These are phyloP conservation scores for Callitettix versicolor DNA, from an alignment of 1,140 invertebrate genomes.

Conservation along the genomic window DNA sequence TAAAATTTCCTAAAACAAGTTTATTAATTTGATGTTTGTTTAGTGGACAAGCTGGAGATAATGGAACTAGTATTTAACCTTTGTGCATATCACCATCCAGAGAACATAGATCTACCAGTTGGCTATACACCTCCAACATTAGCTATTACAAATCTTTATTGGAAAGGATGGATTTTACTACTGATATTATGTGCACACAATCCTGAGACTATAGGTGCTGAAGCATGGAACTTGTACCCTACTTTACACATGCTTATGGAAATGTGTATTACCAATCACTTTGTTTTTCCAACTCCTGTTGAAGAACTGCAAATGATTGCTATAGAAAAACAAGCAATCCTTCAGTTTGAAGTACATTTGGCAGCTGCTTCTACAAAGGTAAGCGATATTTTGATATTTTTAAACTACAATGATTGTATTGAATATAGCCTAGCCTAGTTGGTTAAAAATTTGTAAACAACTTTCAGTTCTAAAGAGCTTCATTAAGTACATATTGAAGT, in stretches of 20 bases:
- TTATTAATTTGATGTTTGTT: conserved; percentile 32
- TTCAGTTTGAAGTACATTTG: conserved; percentile 88
- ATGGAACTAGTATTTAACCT: conserved; percentile 84
- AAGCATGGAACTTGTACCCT: conserved; percentile 86
- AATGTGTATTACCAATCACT: conserved; percentile 91
- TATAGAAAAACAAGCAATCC: conserved; percentile 69
- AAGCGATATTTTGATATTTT: neutral
- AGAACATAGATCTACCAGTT: conserved; percentile 77
- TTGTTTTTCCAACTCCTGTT: conserved; percentile 60
- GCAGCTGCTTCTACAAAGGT: conserved; percentile 73
- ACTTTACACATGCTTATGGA: conserved; percentile 86
- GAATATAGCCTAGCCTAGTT: too few relatives aligned
- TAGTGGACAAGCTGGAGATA: conserved; percentile 72
- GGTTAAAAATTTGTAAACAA: too few relatives aligned
- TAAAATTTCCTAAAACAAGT: too few relatives aligned
- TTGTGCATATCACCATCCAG: conserved; percentile 83
- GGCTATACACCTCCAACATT: conserved; percentile 79
- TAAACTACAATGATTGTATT: too few relatives aligned
- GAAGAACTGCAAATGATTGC: conserved; percentile 57
- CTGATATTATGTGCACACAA: conserved; percentile 83
- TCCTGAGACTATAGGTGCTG: conserved; percentile 69
- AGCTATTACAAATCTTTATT: conserved; percentile 84
- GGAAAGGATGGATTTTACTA: conserved; percentile 89
- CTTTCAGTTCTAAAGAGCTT: too few relatives aligned
- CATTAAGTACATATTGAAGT: too few relatives aligned